These are phyloP conservation scores for Nomada hirtipes DNA, from an alignment of 2,888 invertebrate genomes.

Conservation along the genomic window DNA sequence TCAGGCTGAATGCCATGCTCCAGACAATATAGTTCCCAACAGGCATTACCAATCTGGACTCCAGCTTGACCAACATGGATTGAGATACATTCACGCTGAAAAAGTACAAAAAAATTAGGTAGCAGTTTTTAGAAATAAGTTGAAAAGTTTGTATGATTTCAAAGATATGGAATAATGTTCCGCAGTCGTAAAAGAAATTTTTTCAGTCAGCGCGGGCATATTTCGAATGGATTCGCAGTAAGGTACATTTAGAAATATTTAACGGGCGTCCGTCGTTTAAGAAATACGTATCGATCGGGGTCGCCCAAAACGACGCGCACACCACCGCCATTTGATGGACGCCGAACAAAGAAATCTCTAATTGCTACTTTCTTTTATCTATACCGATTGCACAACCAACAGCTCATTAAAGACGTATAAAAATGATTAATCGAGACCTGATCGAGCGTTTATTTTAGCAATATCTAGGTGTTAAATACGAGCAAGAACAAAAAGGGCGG, in stretches of 20 bases:
- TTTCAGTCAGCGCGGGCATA: no score
- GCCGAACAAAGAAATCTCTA: slow-evolving; percentile 32
- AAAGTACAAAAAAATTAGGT: slow-evolving; percentile 85
- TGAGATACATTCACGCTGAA: slow-evolving; percentile 91
- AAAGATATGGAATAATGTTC: no score
- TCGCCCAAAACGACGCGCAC: slow-evolving; percentile 24
- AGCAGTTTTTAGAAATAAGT: slow-evolving; percentile 86
- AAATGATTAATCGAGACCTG: not conserved
- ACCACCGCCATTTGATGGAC: slow-evolving; percentile 22
- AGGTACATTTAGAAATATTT: not conserved
- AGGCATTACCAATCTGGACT: slow-evolving; percentile 95
- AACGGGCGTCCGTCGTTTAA: not conserved
- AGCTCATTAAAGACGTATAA: not conserved
- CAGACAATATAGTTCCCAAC: slow-evolving; percentile 95
- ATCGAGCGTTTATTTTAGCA: slow-evolving; percentile 4
- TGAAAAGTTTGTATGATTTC: no score
- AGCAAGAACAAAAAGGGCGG: slow-evolving; percentile 54
- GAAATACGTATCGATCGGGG: slow-evolving; percentile 33
- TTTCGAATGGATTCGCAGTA: no score
- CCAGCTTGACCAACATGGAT: slow-evolving; percentile 93
- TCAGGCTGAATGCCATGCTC: slow-evolving; percentile 97
- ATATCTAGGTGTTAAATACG: not conserved
- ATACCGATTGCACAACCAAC: not conserved
- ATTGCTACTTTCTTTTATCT: not conserved
- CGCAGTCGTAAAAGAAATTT: no score